Base-by-base conservation (phyloP, 2,797 vertebrate species). In the Pseudomugil tenellus region DNA sequence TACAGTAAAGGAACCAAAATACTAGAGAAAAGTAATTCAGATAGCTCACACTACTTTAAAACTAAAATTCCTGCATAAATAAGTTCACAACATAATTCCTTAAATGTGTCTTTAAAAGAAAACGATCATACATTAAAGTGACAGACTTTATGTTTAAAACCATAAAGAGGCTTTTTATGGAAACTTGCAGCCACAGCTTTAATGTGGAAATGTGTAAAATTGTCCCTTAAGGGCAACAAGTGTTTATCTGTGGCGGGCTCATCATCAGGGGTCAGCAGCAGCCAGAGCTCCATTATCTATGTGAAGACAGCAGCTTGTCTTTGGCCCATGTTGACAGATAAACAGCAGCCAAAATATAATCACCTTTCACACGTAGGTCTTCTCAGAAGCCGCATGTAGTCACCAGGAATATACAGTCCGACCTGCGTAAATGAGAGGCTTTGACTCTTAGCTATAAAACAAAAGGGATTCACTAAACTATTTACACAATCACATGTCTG, bases 351-450 rank as follows among this genome's bases (percentile, higher is more conserved):
- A 80, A 76, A 80, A 65, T 58, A 88, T 92, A 93, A 93, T 94
- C 93, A 91, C 80, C 83, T 85, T 74, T 81, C 60, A 74, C 87
- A 88, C 85, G 89, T 83, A 91, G 83, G 72, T 80, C 87, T 93
- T 92, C 92, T 90, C 63, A 92, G 89, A 92, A 94, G 79, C 37
- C 0, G 2, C 70, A 14, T 6, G 51, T 71, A 58, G 48, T 69
- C 77, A 43, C 64, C 55, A n/a, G 34, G 58, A 82, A 67, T 58
- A 69, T 72, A 65, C 46, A 29, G 56, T 58, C 17, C 3, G 7
- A 72, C 41, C 58, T 70, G 62, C 43, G 25, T 51, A 10, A 64
- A 23, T 34, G 21, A 34, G 49, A 17, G 46, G 39, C 34, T 70
- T 46, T 1, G 66, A 60, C 52, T 59, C 28, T 41, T 3, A 21